Evolutionary conservation across 2,888 invertebrate species (phyloP).

Genomic region (Cybosia mesomella): DNA sequence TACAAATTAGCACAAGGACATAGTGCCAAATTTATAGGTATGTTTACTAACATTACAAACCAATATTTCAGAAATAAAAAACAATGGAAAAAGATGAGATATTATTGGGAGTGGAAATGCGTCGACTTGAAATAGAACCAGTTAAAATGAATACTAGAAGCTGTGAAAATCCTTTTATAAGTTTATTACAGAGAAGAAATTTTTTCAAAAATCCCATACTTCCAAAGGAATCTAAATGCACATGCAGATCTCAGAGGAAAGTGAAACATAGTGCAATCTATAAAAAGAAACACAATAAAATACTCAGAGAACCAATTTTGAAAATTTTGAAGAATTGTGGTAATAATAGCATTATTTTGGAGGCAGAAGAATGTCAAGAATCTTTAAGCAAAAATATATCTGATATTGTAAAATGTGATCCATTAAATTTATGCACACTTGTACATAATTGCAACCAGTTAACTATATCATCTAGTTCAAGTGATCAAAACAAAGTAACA

Average conservation of each 20-base stretch:
- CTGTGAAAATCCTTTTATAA: conserved; percentile 73
- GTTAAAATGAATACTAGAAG: conserved; percentile 61
- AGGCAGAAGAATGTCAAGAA: conserved; percentile 51
- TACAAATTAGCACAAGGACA: too few species aligned
- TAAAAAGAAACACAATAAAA: conserved; percentile 79
- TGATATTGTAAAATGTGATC: conserved; percentile 58
- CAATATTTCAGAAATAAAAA: conserved; percentile 41
- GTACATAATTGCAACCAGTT: conserved; percentile 81
- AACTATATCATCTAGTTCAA: conserved; percentile 69
- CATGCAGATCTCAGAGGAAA: conserved; percentile 65
- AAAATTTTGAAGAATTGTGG: conserved; percentile 75
- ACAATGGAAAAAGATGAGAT: conserved; percentile 81
- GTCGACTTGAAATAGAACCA: conserved; percentile 86
- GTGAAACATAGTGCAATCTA: conserved; percentile 61
- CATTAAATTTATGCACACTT: conserved; percentile 73
- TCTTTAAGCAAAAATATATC: conserved; percentile 47
- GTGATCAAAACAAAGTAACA: conserved; percentile 44
- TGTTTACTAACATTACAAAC: background rate
- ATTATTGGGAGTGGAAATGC: conserved; percentile 83
- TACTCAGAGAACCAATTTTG: conserved; percentile 87
- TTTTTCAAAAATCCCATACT: conserved; percentile 47
- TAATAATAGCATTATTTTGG: conserved; percentile 45
- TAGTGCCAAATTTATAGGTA: background rate
- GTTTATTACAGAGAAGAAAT: conserved; percentile 40
- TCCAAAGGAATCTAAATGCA: conserved; percentile 63